Evolutionary conservation across 2,113 vertebrate species (phyloP), one percentile per base, ranked within the genome.

Genomic region (Chaetura pelagica): DNA sequence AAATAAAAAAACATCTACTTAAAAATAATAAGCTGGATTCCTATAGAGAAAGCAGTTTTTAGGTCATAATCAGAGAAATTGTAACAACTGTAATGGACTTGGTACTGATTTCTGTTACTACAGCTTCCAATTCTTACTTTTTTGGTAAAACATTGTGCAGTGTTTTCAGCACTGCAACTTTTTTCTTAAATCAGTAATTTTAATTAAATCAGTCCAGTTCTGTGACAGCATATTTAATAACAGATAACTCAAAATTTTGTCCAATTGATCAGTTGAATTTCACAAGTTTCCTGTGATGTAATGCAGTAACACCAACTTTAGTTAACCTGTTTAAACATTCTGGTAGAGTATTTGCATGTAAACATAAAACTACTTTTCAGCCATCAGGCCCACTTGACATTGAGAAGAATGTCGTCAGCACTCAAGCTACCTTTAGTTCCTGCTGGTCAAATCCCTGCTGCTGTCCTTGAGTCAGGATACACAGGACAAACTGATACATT

Each of bases 1-100:
- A 91, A 84, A 76, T 76, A 89, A 97, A 85, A 49, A 49, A 94
- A 46, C 88, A 94, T 12, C 72, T 88, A 69, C n/a, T 69, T 62
- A 55, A 85, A 91, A 93, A 95, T 76, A 94, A 88, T 57, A 55
- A 83, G 27, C 35, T 76, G 79, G 74, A 79, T 75, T 68, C 27
- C 58, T 62, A 19, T 4, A 61, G 58, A 62, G 27, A 89, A 83
- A 83, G 30, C n/a, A 55, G 32, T 6, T 75, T 75, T 84, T 42
- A 79, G 58, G 55, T 74, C 73, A 81, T 69, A 90, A 73, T 44
- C 67, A 12, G 8, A 22, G 22, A 17, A 71, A 77, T 0, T 48
- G 16, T 44, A 91, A 58, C 35, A 92, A 73, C 30, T 54, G 46
- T 89, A 82, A 74, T 20, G 16, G 35, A 74, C 34, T 2, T 6